Conservation (phyloP, 2,888 invertebrate genomes). For the Neuroscelio doddi region DNA sequence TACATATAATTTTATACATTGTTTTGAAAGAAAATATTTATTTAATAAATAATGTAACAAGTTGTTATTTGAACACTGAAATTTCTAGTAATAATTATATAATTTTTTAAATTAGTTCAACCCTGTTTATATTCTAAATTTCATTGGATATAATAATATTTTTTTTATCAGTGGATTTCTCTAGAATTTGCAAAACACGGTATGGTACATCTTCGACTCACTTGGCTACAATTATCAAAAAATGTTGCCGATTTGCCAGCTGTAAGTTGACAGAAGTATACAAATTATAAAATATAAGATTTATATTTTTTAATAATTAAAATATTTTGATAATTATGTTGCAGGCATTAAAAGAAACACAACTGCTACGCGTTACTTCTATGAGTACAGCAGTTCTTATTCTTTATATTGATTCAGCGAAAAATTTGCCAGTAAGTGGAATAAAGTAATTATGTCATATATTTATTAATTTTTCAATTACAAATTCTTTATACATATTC, state of each 20-base stretch:
- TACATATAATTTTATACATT: no score
- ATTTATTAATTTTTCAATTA: neutral
- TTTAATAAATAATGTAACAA: no score
- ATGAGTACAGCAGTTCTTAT: slow-evolving; percentile 86
- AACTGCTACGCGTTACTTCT: slow-evolving; percentile 81
- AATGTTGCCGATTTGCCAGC: slow-evolving; percentile 82
- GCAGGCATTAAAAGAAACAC: slow-evolving; percentile 83
- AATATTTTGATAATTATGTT: slow-evolving; percentile 43
- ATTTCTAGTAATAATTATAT: no score
- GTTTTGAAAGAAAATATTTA: no score
- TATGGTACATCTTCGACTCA: slow-evolving; percentile 89
- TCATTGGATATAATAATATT: slow-evolving; percentile 24
- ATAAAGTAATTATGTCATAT: neutral
- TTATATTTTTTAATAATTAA: slow-evolving; percentile 16
- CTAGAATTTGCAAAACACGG: slow-evolving; percentile 97
- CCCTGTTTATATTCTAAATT: no score
- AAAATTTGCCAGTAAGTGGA: slow-evolving; percentile 87
- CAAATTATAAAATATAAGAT: slow-evolving; percentile 1
- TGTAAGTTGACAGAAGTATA: slow-evolving; percentile 73
- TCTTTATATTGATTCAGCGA: slow-evolving; percentile 93
- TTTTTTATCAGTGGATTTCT: slow-evolving; percentile 86
- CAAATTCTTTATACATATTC: slow-evolving; percentile 8
- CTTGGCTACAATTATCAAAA: slow-evolving; percentile 89
- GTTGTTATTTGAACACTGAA: no score
- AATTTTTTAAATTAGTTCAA: no score